Conservation (phyloP, 2,797 vertebrate genomes). For the Sebastes oblongus region DNA sequence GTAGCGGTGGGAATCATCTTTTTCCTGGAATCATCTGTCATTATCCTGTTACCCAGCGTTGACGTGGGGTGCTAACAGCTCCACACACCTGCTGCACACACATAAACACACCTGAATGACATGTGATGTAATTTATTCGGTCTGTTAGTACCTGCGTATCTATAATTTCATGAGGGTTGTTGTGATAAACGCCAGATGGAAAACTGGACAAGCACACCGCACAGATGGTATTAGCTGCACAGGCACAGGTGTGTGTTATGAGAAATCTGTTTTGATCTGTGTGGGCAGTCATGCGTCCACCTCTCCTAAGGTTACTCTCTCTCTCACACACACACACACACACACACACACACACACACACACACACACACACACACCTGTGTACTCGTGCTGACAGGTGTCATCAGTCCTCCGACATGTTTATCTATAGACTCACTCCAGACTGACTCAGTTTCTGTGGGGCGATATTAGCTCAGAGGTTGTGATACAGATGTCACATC, state of each 20-base stretch:
- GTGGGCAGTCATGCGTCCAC: conserved; percentile 59
- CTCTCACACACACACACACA: background rate
- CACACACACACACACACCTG: conserved; percentile 27
- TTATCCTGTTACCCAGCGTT: conserved; percentile 8
- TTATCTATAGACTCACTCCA: conserved; percentile 17
- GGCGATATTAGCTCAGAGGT: background rate
- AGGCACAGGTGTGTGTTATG: conserved; percentile 62
- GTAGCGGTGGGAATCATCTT: background rate
- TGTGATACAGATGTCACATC: conserved; percentile 27
- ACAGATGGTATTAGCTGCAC: conserved; percentile 11
- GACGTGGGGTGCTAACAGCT: background rate
- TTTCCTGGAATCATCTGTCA: conserved; percentile 15
- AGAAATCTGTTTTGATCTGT: conserved; percentile 64
- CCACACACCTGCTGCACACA: background rate
- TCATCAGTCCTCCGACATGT: conserved; percentile 42
- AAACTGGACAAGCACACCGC: background rate
- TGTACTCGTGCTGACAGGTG: conserved; percentile 48
- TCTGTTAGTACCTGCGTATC: background rate
- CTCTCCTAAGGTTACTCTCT: conserved; percentile 40
- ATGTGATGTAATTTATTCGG: background rate
- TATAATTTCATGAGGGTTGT: conserved; percentile 9
- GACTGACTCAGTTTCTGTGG: conserved; percentile 13
- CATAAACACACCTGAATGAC: background rate
- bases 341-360: conserved; percentile 27
- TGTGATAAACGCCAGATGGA: conserved; percentile 37